Base-by-base conservation (phyloP, 2,888 invertebrate genomes). In the Andrena praecox region DNA sequence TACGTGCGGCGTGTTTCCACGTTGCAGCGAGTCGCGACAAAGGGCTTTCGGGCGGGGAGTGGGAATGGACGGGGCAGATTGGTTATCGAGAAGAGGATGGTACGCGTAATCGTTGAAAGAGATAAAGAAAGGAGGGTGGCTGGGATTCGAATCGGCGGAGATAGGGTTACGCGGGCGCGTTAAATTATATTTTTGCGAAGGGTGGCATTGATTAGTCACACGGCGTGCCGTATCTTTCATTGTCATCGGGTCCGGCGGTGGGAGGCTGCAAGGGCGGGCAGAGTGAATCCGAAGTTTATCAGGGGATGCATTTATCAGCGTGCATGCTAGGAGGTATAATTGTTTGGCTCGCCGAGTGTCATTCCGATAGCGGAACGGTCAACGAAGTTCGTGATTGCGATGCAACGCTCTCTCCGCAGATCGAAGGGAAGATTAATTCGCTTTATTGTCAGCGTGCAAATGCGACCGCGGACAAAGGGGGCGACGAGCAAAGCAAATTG, bases 351-450 rank as follows among this genome's bases (percentile, higher is more conserved):
- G 85, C 54, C 76, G 81, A 85, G 85, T 85, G 87, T 83, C 87
- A 75, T 71, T 83, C 78, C 80, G 84, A 85, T 87, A 85, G 84
- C 77, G 80, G 80, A 66, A 76, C 66, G 87, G 81, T 78, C 85
- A 84, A 77, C 83, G 84, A 82, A 87, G 84, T 87, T 75, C 81
- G 80, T 87, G 85, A 87, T 87, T 82, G 77, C 73, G 52, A 76
- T 78, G 77, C 64, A 33, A 71, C 24, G 29, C 70, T 70, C 74
- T 42, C n/a, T 42, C n/a, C 66, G 82, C 67, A 84, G 76, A 87
- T 87, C 87, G 87, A 87, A 84, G 85, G 85, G 87, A 85, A 87
- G 87, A 87, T 87, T 87, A 87, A 87, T 85, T 87, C 79, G 80
- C 73, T 82, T 82, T 75, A 77, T 82, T 85, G 85, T 82, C 82